Evolutionary conservation across 2,113 vertebrate genomes (phyloP).

Genomic region (Chaenocephalus aceratus): DNA sequence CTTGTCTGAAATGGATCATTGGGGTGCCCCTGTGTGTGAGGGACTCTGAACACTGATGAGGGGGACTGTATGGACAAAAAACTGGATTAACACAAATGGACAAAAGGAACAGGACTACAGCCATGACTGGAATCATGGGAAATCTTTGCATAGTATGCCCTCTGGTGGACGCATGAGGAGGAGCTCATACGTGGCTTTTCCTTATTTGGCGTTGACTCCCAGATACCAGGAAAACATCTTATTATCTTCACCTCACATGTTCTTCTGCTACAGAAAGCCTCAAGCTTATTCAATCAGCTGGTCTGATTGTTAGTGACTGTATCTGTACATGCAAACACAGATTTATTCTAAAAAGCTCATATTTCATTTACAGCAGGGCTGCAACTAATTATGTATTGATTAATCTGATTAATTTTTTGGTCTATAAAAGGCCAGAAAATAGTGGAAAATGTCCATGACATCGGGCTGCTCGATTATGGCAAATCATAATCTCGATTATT

Average conservation of each 20-base stretch:
- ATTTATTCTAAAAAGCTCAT: slow-evolving; percentile 12
- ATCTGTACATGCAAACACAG: slow-evolving; percentile 60
- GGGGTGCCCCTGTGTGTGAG: background rate
- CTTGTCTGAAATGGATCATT: slow-evolving; percentile 7
- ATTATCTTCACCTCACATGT: background rate
- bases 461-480: no score
- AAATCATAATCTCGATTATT: no score
- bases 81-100: background rate
- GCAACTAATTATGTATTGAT: no score
- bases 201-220: background rate
- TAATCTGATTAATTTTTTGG: no score
- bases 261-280: slow-evolving; percentile 45
- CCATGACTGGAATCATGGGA: background rate
- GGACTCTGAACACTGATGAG: background rate
- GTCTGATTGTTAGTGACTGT: slow-evolving; percentile 73
- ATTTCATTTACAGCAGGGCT: slow-evolving; percentile 3
- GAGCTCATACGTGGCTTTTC: no score
- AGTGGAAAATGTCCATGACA: no score
- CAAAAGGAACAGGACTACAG: background rate
- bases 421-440: no score
- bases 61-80: background rate
- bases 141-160: slow-evolving; percentile 33
- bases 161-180: slow-evolving; percentile 62
- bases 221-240: slow-evolving; percentile 4
- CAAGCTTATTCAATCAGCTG: slow-evolving; percentile 77